A percentile compares a stretch with the other conserved stretches of the same genome.
phyloP scores from a whole-genome alignment of 2,797 vertebrate species.

The Remorina albescens region DNA sequence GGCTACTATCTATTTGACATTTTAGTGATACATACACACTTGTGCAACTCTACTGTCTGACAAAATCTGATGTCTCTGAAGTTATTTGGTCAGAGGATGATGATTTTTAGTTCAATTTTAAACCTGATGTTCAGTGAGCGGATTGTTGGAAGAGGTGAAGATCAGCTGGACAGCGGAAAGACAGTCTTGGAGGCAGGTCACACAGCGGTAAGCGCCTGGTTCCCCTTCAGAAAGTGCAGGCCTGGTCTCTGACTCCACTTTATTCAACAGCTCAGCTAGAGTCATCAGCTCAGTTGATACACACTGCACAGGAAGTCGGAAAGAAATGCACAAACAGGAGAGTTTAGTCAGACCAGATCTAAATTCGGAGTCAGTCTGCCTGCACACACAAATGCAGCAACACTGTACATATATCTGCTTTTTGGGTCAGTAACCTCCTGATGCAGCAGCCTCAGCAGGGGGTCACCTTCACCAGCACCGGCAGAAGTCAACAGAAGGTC shows the following conservation, averaged over 20 bases:
- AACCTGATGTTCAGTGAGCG: slow-evolving; percentile 87
- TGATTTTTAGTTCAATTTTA: slow-evolving; percentile 1
- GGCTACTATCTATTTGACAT: too few species aligned
- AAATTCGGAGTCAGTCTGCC: background rate
- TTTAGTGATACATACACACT: background rate
- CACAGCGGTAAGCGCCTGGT: slow-evolving; percentile 77
- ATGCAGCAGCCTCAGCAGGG: slow-evolving; percentile 75
- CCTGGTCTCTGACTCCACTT: slow-evolving; percentile 74
- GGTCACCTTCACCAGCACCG: slow-evolving; percentile 68
- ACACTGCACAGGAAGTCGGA: slow-evolving; percentile 73
- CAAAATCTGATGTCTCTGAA: background rate
- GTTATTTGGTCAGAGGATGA: background rate
- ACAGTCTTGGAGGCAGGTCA: slow-evolving; percentile 79
- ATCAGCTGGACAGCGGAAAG: slow-evolving; percentile 76
- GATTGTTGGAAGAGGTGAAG: slow-evolving; percentile 73
- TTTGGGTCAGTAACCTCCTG: slow-evolving; percentile 79
- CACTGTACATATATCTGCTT: background rate
- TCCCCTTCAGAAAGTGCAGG: slow-evolving; percentile 44
- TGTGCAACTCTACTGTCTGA: background rate
- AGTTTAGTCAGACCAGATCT: background rate
- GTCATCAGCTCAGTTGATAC: slow-evolving; percentile 84
- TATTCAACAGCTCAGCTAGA: slow-evolving; percentile 81
- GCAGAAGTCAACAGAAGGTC: slow-evolving; percentile 75
- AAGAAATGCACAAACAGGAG: background rate
- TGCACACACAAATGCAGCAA: too few species aligned